Evolutionary conservation across 2,888 invertebrate genomes (phyloP), one percentile per base, ranked within the genome.

Genomic region (Pristionchus maxplancki): DNA sequence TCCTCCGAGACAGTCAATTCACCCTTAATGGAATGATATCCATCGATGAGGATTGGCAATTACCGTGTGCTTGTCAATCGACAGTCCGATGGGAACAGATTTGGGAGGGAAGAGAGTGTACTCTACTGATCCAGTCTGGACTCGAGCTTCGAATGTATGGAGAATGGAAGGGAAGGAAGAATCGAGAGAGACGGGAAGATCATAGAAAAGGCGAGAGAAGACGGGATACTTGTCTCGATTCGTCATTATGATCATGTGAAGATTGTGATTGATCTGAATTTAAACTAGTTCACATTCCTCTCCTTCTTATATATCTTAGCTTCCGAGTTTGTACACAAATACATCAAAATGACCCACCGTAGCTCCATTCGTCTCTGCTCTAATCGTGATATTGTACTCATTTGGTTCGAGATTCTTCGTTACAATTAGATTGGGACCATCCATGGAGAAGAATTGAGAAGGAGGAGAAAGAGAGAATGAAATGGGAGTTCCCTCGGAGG

Each of bases 211-310:
- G 81, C 92, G 91, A 8, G 93, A 92, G 89, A 94, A 94, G 31
- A 94, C 94, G 17, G 94, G 94, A 88, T 93, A 94, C 62, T 93
- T 93, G 86, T 93, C 93, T 13, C 93, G 87, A 82, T 94, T 93
- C 0, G 90, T 90, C 94, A 94, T 94, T 17, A 93, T 93, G 1
- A 94, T 90, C n/a, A 94, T 89, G 31, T 90, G 89, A 13, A 94
- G 88, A 50, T 89, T 86, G 87, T 94, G 93, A 24, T 90, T 90
- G 9, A 90, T 86, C 86, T 86, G 48, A 11, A 67, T 34, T 11
- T 62, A 11, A 15, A 48, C 6, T 24, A 37, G 5, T 11, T 81
- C 24, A 28, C 28, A 48, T 50, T 31, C 31, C 15, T 48, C n/a
- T 28, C 5, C 1, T n/a, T n/a, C n/a, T n/a, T n/a, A n/a, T n/a